Evolutionary conservation across 1,140 invertebrate species (phyloP), one percentile per base, ranked within the genome.

Genomic region (Cydia fagiglandana): DNA sequence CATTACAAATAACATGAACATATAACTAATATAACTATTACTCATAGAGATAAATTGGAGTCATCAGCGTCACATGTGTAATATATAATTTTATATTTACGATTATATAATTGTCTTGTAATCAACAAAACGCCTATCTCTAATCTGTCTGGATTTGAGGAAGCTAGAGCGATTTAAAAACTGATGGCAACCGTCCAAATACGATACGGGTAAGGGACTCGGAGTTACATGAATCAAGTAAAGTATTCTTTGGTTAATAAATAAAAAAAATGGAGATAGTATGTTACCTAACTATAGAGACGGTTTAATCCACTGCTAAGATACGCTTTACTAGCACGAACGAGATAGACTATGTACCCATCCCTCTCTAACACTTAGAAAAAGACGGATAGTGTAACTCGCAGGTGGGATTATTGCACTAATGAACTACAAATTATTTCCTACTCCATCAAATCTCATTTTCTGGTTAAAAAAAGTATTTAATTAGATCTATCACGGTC

Each of bases 191-290:
- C 2, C 56, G 17, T 24, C 56, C 56, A 61, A 61, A 24, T 61
- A 56, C 53, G 56, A 61, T 61, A 61, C 20, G 56, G 56, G 9
- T 61, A 61, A 61, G 56, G 56, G 15, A 61, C 56, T 61, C 10
- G 17, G 15, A 53, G 50, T n/a, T n/a, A 53, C 50, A 53, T 50
- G 47, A 15, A 50, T 10, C 7, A 15, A 13, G 13, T 50, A 50
- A 15, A 15, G 13, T 50, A 15, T 4, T 10, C 0, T 50, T 50
- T 15, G 47, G 13, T 17, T 53, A 17, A 12, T 53, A 53, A 12
- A 17, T 6, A 34, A 34, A 34, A 17, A 53, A 53, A 6, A 53
- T 4, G 4, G 45, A 12, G 47, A n/a, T 53, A 12, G 1, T 38
- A 41, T 41, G 9, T 41, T 10, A 41, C 38, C 38, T 41, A 41